phyloP scores from a whole-genome alignment of 2,113 vertebrate species.

The Abramis brama region DNA sequence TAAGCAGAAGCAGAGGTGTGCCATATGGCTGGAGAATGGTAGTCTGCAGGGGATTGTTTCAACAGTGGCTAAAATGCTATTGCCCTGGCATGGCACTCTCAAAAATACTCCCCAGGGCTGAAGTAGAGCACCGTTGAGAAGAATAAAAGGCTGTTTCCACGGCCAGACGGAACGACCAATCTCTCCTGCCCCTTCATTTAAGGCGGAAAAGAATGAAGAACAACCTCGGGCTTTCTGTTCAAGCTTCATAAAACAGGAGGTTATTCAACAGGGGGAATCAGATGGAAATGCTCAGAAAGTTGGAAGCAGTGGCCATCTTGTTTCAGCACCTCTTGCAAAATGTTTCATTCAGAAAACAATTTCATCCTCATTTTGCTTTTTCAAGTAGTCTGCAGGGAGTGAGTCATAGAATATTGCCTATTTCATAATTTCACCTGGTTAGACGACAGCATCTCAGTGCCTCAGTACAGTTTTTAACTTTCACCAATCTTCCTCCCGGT shows the following conservation, averaged over 20 bases:
- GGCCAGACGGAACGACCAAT: slow-evolving; percentile 48
- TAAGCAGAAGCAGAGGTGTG: slow-evolving; percentile 57
- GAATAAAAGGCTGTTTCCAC: slow-evolving; percentile 61
- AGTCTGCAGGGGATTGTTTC: slow-evolving; percentile 66
- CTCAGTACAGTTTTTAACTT: neutral
- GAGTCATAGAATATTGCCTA: neutral
- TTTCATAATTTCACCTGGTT: slow-evolving; percentile 10
- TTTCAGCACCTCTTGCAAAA: neutral
- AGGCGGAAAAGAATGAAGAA: slow-evolving; percentile 46
- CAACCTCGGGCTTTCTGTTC: slow-evolving; percentile 52
- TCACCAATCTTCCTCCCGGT: slow-evolving; percentile 22
- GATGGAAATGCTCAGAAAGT: neutral
- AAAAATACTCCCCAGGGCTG: slow-evolving; percentile 59
- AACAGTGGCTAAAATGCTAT: slow-evolving; percentile 52
- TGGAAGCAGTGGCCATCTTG: slow-evolving; percentile 12
- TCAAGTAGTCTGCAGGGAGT: neutral
- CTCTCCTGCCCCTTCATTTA: slow-evolving; percentile 40
- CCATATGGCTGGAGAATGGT: slow-evolving; percentile 69
- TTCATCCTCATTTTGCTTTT: neutral
- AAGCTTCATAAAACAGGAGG: slow-evolving; percentile 24
- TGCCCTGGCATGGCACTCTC: slow-evolving; percentile 41
- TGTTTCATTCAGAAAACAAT: slow-evolving; percentile 15
- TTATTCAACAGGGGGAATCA: neutral
- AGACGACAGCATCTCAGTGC: neutral
- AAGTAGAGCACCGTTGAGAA: slow-evolving; percentile 60